Conservation (phyloP, 1,140 invertebrate species). For the Drosophila ironensis region DNA sequence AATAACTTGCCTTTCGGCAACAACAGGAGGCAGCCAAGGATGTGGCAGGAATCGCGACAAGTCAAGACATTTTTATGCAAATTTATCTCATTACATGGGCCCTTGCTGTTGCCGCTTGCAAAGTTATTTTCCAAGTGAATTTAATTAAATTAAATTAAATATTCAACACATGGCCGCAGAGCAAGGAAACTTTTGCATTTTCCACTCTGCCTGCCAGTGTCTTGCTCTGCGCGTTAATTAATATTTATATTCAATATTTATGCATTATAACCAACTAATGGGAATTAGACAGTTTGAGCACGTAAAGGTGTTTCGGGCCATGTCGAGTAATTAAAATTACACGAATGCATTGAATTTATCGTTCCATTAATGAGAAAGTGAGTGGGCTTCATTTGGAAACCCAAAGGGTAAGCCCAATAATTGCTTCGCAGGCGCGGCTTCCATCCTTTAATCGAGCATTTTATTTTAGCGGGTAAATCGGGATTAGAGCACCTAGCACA, state of each 20-base stretch:
- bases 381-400: background rate
- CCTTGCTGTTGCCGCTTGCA: constrained; percentile 45
- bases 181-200: constrained; percentile 20
- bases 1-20: constrained; percentile 58
- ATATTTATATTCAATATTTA: constrained; percentile 60
- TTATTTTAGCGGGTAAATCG: constrained; percentile 16
- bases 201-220: no score
- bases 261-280: constrained; percentile 19
- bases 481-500: constrained; percentile 65
- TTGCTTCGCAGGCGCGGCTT: no score
- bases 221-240: constrained; percentile 17
- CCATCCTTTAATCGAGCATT: no score
- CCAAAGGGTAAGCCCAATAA: no score
- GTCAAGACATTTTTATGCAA: constrained; percentile 71
- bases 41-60: constrained; percentile 10
- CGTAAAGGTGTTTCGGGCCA: constrained; percentile 22
- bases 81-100: constrained; percentile 70
- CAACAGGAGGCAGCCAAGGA: constrained; percentile 18
- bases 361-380: background rate
- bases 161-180: constrained; percentile 66
- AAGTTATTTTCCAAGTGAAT: constrained; percentile 78
- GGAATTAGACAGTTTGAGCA: constrained; percentile 46
- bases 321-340: constrained; percentile 11
- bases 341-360: background rate
- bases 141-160: constrained; percentile 77